Base-by-base conservation (phyloP, 1,140 invertebrate genomes). In the Nautilus pompilius region DNA sequence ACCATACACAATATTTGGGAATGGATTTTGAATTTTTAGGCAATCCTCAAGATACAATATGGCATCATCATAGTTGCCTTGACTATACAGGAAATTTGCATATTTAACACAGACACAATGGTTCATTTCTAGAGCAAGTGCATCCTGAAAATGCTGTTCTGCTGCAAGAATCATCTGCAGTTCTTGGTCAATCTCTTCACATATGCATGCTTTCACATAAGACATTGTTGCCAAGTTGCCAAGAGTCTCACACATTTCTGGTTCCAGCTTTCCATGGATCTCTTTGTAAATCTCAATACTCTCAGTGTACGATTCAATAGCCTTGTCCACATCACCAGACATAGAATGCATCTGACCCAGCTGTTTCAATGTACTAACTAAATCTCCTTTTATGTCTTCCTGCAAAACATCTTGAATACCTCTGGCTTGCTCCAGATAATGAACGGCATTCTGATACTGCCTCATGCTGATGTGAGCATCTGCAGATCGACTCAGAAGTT, bases 391-490 rank as follows among this genome's bases (percentile, higher is more conserved):
- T 30, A 80, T 80, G 48, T 80, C 78, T 41, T 80, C 77, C 29
- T 76, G 76, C 70, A 80, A 65, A 2, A 73, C 70, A 63, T 79
- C 76, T 62, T 80, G 77, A 61, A 79, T 78, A 58, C 76, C 74
- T 33, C 75, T 67, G 2, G 77, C 78, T 63, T 79, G 75, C 60
- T 78, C 77, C 30, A 80, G 65, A 64, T 76, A 76, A 20, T 76
- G 71, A 2, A 75, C 72, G 20, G 78, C 77, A 64, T 78, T 76
- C 62, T 79, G 72, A 53, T 79, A 80, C 63, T 80, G 77, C 53
- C 76, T 72, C 78, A 80, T 80, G 60, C 71, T 77, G 36, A 79
- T 75, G 63, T 80, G 77, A 22, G 76, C 76, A 61, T 79, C 74
- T 3, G 78, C 78, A 41, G 77, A 78, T 24, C 76, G 73, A 60